A percentile compares a stretch with the other conserved stretches of the same genome.
Conservation (phyloP, 2,888 invertebrate genomes). For the Macrophya alboannulata region DNA sequence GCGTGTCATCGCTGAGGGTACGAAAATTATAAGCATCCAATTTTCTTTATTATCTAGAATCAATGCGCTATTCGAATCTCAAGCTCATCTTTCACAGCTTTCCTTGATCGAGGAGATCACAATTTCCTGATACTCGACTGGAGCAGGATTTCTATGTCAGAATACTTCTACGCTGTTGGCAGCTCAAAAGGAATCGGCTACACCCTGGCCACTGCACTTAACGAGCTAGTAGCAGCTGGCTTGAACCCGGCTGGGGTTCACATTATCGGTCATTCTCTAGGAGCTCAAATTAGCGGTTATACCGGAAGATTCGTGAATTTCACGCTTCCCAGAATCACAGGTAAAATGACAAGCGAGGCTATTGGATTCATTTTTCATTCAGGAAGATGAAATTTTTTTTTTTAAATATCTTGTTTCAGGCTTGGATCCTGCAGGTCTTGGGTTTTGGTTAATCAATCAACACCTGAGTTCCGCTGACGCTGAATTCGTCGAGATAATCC, state of each 20-base stretch:
- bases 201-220: slow-evolving; percentile 64
- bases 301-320: slow-evolving; percentile 65
- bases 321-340: slow-evolving; percentile 68
- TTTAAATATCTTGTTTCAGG: slow-evolving; percentile 64
- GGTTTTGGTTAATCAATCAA: slow-evolving; percentile 77
- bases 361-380: not conserved
- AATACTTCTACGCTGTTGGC: slow-evolving; percentile 73
- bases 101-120: slow-evolving; percentile 75
- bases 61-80: not conserved
- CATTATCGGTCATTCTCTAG: slow-evolving; percentile 72
- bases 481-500: slow-evolving; percentile 80
- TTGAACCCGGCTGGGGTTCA: slow-evolving; percentile 65
- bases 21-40: not conserved
- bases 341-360: slow-evolving; percentile 56
- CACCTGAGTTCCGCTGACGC: slow-evolving; percentile 78
- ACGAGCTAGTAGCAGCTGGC: slow-evolving; percentile 65
- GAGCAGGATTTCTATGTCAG: slow-evolving; percentile 80
- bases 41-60: not conserved
- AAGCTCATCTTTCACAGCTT: slow-evolving; percentile 70
- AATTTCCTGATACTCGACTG: slow-evolving; percentile 81
- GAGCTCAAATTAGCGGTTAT: slow-evolving; percentile 70
- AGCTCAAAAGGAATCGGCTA: slow-evolving; percentile 62
- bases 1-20: slow-evolving; percentile 71
- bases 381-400: no score
- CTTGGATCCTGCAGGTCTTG: slow-evolving; percentile 70